These are phyloP conservation scores for Hypothenemus hampei DNA, from an alignment of 1,140 invertebrate genomes.

Conservation along the genomic window DNA sequence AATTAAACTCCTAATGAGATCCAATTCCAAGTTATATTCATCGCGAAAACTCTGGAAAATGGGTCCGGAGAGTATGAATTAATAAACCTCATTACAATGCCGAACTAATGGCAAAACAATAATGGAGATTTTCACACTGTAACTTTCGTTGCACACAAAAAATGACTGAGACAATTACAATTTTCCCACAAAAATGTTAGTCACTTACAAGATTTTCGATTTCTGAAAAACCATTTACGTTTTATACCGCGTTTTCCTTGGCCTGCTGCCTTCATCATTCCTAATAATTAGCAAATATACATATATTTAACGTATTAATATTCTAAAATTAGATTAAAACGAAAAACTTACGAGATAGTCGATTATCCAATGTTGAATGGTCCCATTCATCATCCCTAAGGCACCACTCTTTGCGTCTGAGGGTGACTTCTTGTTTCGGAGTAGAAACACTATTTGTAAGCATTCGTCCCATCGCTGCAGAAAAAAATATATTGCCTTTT, in stretches of 20 bases:
- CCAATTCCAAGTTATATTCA: neutral
- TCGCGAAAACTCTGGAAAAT: neutral
- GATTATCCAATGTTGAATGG: conserved; percentile 37
- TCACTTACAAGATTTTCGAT: neutral
- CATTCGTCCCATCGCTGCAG: conserved; percentile 37
- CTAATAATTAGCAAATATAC: conserved; percentile 1
- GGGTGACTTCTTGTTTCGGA: conserved; percentile 32
- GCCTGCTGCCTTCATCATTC: conserved; percentile 2
- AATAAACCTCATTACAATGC: neutral
- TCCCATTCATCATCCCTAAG: conserved; percentile 38
- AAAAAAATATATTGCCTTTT: no score
- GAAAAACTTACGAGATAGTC: conserved; percentile 42
- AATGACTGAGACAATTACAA: neutral
- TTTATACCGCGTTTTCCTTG: neutral
- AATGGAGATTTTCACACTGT: neutral
- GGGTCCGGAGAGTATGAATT: neutral
- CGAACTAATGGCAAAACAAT: neutral
- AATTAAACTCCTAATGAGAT: neutral
- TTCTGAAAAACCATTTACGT: conserved; percentile 6
- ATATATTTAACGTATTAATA: no score
- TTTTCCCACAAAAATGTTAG: neutral
- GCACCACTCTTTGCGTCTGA: conserved; percentile 32
- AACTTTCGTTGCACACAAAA: neutral
- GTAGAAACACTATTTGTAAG: conserved; percentile 31
- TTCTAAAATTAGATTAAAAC: no score